Conservation (phyloP, 2,888 invertebrate genomes). For the Caenorhabditis sinica region DNA sequence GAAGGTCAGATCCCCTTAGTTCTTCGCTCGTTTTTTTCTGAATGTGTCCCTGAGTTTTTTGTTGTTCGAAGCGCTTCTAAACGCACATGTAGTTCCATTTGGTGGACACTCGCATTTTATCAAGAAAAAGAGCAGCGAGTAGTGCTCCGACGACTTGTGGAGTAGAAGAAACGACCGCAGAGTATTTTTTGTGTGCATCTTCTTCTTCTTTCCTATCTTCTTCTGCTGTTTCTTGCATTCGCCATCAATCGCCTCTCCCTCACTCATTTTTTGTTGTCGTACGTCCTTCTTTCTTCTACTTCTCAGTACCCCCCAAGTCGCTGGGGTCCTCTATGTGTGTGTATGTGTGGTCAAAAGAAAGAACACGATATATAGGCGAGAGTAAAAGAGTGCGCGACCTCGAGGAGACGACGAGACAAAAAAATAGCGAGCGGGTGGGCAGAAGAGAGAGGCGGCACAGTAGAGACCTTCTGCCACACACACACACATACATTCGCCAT, state of each 20-base stretch:
- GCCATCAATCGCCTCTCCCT: conserved; percentile 26
- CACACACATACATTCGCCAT: conserved; percentile 51
- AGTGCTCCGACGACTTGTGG: conserved; percentile 10
- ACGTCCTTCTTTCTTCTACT: conserved; percentile 8
- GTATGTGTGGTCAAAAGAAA: conserved; percentile 49
- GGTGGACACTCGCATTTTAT: conserved; percentile 51
- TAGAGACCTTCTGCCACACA: conserved; percentile 53
- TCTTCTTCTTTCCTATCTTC: not conserved
- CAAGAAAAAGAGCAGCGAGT: conserved; percentile 21
- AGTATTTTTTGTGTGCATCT: conserved; percentile 33
- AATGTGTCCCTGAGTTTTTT: conserved; percentile 23
- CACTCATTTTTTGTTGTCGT: conserved; percentile 35
- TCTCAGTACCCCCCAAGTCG: conserved; percentile 48
- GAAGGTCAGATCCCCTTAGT: conserved; percentile 24
- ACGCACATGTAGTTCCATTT: conserved; percentile 10
- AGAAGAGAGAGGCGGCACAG: conserved; percentile 44
- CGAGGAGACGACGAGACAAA: conserved; percentile 59
- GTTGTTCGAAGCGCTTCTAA: conserved; percentile 13
- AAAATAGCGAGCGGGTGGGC: conserved; percentile 49
- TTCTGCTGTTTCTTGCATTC: conserved; percentile 17
- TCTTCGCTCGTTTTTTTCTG: conserved; percentile 16
- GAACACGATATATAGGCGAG: conserved; percentile 54
- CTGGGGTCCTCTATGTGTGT: conserved; percentile 18
- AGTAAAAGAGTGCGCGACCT: conserved; percentile 59
- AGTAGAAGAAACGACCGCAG: conserved; percentile 4